Percentiles rank a stretch among this genome's conserved stretches.
Evolutionary conservation across 2,888 invertebrate genomes (phyloP).

Genomic region (Cephus nigrinus): DNA sequence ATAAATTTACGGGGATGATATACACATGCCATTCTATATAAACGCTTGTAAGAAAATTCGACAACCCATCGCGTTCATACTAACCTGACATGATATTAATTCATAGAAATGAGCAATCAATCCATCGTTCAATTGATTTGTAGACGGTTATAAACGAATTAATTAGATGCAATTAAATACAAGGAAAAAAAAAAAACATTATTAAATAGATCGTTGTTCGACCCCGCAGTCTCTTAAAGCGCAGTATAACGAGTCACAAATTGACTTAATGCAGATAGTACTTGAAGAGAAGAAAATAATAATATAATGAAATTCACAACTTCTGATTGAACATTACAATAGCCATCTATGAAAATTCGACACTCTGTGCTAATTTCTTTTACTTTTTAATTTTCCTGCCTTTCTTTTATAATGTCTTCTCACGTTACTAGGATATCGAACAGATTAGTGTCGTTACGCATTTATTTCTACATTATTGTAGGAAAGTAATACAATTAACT

Average conservation of each 20-base stretch:
- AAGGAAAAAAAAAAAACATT: neutral
- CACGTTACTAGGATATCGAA: neutral
- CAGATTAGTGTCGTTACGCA: neutral
- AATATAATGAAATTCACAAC: neutral
- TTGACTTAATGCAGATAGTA: neutral
- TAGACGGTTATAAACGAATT: neutral
- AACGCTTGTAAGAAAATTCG: neutral
- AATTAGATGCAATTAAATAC: neutral
- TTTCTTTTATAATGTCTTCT: conserved; percentile 6
- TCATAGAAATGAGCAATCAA: neutral
- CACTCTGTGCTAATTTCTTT: neutral
- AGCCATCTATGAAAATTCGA: neutral
- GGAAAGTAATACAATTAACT: conserved; percentile 22
- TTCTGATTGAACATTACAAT: neutral
- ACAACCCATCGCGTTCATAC: neutral
- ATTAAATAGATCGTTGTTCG: neutral
- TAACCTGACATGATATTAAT: neutral
- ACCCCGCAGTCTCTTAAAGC: neutral
- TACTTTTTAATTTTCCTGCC: neutral
- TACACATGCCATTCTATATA: conserved; percentile 50
- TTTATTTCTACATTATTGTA: conserved; percentile 24
- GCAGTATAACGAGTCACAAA: neutral
- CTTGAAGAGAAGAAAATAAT: neutral
- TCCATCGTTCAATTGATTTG: neutral
- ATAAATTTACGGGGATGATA: conserved; percentile 42